A percentile compares a stretch with the other conserved stretches of the same genome.
Conservation (phyloP, 2,888 invertebrate species). For the Dryococelus australis region DNA sequence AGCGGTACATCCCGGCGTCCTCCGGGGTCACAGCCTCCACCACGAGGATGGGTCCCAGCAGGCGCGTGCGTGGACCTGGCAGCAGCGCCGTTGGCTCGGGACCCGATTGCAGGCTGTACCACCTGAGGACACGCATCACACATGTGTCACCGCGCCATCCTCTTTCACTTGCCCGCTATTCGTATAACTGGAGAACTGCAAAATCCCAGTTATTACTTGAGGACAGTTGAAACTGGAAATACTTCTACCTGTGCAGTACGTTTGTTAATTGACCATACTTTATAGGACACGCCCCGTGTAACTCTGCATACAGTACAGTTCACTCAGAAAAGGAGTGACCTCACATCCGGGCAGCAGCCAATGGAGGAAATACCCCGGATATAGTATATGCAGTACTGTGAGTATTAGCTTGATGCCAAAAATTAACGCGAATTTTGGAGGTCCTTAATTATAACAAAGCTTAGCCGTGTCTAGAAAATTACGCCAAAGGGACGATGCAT, state of each 20-base stretch:
- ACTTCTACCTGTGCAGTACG: no score
- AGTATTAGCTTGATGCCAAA: no score
- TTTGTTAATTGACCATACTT: no score
- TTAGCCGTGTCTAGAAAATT: not conserved
- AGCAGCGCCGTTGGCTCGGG: constrained; percentile 69
- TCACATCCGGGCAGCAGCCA: no score
- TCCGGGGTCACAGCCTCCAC: constrained; percentile 75
- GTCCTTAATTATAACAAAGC: no score
- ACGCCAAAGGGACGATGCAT: not conserved
- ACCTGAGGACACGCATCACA: constrained; percentile 58
- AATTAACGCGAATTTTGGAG: no score
- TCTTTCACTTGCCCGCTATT: not conserved
- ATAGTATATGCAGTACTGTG: no score
- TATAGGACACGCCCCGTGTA: no score
- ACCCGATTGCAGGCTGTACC: constrained; percentile 68
- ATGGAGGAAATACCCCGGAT: no score
- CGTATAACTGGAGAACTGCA: not conserved
- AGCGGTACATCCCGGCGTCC: constrained; percentile 73
- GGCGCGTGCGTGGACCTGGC: constrained; percentile 69
- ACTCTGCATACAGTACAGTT: no score
- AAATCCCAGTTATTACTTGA: not conserved
- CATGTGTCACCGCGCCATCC: no score
- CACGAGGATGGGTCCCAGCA: constrained; percentile 73
- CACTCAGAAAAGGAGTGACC: no score
- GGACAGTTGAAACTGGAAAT: not conserved